phyloP scores from a whole-genome alignment of 1,140 invertebrate genomes.

The Nasonia longicornis region DNA sequence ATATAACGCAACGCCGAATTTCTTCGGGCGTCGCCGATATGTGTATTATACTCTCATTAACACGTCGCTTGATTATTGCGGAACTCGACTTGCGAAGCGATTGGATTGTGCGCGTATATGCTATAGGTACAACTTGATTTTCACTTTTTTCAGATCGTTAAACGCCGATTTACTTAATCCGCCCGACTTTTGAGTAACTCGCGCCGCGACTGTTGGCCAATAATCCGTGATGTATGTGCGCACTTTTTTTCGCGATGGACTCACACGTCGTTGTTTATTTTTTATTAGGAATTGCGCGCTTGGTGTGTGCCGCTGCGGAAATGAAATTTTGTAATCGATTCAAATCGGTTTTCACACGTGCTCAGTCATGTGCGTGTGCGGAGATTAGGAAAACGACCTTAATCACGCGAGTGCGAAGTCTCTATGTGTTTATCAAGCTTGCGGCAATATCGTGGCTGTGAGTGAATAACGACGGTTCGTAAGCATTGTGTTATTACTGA shows the following conservation, averaged over 20 bases:
- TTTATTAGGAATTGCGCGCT: neutral
- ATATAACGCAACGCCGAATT: slow-evolving; percentile 27
- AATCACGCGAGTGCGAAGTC: neutral
- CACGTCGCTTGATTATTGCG: too few species aligned
- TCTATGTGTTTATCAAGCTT: too few species aligned
- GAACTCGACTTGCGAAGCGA: too few species aligned
- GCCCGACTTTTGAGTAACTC: neutral
- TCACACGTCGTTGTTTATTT: neutral
- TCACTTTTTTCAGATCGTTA: too few species aligned
- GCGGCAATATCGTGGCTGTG: too few species aligned
- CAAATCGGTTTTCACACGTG: neutral
- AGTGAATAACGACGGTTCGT: too few species aligned
- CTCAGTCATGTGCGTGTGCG: too few species aligned
- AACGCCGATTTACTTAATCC: neutral
- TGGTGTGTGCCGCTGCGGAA: neutral
- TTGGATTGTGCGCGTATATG: too few species aligned
- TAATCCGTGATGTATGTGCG: neutral
- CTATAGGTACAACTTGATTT: too few species aligned
- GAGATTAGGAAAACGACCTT: neutral
- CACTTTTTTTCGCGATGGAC: neutral
- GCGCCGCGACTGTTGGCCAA: neutral
- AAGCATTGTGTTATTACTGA: too few species aligned
- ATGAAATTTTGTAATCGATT: neutral
- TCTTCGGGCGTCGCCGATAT: slow-evolving; percentile 20
- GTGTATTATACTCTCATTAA: too few species aligned